phyloP scores from a whole-genome alignment of 2,113 vertebrate genomes.

The Alethe diademata region DNA sequence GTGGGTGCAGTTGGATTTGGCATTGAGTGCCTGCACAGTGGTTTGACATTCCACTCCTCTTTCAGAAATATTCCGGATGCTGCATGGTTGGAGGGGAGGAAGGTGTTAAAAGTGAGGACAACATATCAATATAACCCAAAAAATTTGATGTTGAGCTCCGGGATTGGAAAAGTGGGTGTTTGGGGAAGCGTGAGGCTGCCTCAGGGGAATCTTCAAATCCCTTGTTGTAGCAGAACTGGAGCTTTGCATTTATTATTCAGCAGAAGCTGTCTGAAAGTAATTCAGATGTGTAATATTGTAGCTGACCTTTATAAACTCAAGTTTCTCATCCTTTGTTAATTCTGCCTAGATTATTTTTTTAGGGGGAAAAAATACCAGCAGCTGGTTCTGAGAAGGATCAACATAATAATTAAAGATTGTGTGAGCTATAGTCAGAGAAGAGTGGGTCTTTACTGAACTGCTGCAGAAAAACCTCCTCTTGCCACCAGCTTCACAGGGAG shows the following conservation, averaged over 20 bases:
- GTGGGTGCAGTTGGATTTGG: not conserved
- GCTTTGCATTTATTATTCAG: conserved; percentile 17
- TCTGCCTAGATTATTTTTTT: not conserved
- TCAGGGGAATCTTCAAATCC: not conserved
- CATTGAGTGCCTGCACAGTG: accelerated
- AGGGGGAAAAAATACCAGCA: not conserved
- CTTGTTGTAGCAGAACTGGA: not conserved
- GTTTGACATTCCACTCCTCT: not conserved
- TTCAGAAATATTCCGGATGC: not conserved
- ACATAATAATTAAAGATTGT: not conserved
- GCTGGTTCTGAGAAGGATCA: not conserved
- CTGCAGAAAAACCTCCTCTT: not conserved
- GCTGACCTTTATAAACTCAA: not conserved
- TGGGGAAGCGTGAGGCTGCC: not conserved
- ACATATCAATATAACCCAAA: not conserved
- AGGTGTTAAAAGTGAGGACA: not conserved
- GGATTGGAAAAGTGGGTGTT: not conserved
- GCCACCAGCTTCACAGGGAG: not conserved
- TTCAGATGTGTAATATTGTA: not conserved
- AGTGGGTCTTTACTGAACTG: not conserved
- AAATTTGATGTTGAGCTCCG: not conserved
- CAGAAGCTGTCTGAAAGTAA: not conserved
- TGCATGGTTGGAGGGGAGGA: accelerated
- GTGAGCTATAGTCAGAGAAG: not conserved
- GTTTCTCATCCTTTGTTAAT: not conserved